Evolutionary conservation across 2,797 vertebrate genomes (phyloP).

Genomic region (Lutjanus argentimaculatus): DNA sequence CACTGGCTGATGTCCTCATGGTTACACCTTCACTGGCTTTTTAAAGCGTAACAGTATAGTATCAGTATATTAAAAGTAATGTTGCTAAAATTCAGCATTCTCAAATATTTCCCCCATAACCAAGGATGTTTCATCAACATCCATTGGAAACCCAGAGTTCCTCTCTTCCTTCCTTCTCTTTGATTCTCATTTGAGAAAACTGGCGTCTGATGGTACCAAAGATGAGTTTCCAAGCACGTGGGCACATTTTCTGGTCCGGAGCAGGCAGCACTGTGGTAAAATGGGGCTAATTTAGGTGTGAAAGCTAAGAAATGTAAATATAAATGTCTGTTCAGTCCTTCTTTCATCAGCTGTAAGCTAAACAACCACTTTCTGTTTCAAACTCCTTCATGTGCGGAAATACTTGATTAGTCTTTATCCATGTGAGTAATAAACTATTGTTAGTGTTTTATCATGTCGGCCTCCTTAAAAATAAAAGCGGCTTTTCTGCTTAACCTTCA

Average conservation of each 20-base stretch:
- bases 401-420: neutral
- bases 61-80: neutral
- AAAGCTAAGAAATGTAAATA: conserved; percentile 13
- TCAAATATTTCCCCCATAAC: neutral
- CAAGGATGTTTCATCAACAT: neutral
- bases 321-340: neutral
- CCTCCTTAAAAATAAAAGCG: neutral
- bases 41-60: neutral
- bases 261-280: neutral
- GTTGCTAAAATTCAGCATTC: neutral
- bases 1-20: conserved; percentile 18
- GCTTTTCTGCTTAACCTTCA: neutral
- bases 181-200: neutral
- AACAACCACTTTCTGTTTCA: neutral
- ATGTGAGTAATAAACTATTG: neutral
- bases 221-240: conserved; percentile 16
- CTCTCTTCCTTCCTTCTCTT: neutral
- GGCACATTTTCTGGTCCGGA: neutral
- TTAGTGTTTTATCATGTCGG: neutral
- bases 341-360: neutral
- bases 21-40: conserved; percentile 10
- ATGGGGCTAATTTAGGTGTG: neutral
- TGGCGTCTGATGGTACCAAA: conserved; percentile 32
- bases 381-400: neutral
- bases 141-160: neutral